phyloP scores from a whole-genome alignment of 2,113 vertebrate genomes.

The Austrofundulus limnaeus region DNA sequence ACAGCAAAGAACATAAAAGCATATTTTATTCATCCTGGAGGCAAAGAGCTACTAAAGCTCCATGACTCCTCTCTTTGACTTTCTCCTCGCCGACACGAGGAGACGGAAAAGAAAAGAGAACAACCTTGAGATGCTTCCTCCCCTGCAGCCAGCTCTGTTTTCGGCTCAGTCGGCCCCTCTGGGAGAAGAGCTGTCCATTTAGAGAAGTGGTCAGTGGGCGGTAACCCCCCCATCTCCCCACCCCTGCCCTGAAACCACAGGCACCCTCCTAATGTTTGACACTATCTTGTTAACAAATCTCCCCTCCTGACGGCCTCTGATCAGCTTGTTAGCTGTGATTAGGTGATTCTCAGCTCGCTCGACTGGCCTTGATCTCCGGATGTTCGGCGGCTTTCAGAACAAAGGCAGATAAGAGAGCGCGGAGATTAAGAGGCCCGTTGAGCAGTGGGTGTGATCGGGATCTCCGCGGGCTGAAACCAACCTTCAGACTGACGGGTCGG shows the following conservation, averaged over 20 bases:
- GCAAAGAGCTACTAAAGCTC: background rate
- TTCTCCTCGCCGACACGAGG: background rate
- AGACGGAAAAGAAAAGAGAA: background rate
- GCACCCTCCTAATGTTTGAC: slow-evolving; percentile 25
- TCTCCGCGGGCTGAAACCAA: slow-evolving; percentile 25
- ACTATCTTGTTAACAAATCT: slow-evolving; percentile 41
- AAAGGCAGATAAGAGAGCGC: slow-evolving; percentile 45
- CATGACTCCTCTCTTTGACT: background rate
- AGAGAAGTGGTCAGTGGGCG: slow-evolving; percentile 20
- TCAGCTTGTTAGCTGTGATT: slow-evolving; percentile 65
- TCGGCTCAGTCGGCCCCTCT: slow-evolving; percentile 19
- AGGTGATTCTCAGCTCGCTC: slow-evolving; percentile 18
- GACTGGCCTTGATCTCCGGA: slow-evolving; percentile 49
- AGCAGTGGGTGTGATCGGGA: slow-evolving; percentile 19
- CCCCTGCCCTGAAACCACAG: background rate
- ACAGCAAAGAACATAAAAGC: background rate
- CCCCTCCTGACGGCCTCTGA: slow-evolving; percentile 62
- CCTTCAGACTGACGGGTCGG: slow-evolving; percentile 36
- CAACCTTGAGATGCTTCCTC: slow-evolving; percentile 7
- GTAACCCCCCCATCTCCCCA: background rate
- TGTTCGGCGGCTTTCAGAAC: slow-evolving; percentile 42
- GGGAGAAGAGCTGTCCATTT: slow-evolving; percentile 20
- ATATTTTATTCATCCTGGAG: background rate
- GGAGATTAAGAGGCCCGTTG: slow-evolving; percentile 50
- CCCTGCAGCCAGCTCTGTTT: slow-evolving; percentile 15